Conservation (phyloP, 2,113 vertebrate genomes). For the Etia nguti region DNA sequence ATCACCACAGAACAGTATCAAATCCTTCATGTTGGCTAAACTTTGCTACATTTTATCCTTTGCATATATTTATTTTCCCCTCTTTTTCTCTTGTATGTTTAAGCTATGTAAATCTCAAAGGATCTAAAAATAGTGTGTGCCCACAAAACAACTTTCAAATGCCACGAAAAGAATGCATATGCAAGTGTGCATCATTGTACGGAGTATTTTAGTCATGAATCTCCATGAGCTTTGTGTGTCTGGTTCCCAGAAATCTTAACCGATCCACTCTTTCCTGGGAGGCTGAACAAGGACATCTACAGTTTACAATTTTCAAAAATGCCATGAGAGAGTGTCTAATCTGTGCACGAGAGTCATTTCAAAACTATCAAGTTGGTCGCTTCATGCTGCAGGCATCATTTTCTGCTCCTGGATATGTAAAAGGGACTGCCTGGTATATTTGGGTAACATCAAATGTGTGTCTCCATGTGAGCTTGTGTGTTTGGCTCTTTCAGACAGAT, state of each 20-base stretch:
- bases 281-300: not conserved
- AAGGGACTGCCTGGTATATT: not conserved
- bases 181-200: fast-evolving
- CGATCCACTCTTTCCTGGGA: not conserved
- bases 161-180: not conserved
- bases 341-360: not conserved
- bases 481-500: not conserved
- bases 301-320: not conserved
- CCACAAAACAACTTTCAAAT: not conserved
- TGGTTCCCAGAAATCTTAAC: not conserved
- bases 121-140: not conserved
- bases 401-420: constrained; percentile 4
- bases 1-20: not conserved
- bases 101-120: not conserved
- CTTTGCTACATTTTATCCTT: not conserved
- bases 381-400: not conserved
- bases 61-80: not conserved
- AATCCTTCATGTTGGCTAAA: not conserved
- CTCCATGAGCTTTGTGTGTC: not conserved
- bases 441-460: not conserved
- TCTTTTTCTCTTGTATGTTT: not conserved
- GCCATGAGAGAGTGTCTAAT: not conserved
- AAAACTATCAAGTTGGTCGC: constrained; percentile 15
- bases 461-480: not conserved
- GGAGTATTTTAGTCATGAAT: not conserved